A percentile compares a stretch with the other conserved stretches of the same genome.
phyloP scores from a whole-genome alignment of 2,888 invertebrate genomes.

The Rhagonycha lutea region DNA sequence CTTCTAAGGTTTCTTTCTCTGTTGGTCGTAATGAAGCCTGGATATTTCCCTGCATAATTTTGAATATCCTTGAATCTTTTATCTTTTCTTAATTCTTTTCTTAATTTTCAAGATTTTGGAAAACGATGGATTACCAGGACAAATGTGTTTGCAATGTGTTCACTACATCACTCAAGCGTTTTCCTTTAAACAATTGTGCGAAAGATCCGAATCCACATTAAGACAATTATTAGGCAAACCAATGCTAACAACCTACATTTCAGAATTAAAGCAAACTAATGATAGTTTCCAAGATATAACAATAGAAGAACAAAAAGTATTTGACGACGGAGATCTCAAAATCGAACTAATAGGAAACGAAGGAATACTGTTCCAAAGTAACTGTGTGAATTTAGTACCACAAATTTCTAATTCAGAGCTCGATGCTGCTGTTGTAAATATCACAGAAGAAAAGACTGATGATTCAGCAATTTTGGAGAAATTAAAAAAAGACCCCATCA shows the following conservation, averaged over 20 bases:
- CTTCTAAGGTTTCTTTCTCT: not conserved
- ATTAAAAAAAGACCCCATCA: slow-evolving; percentile 7
- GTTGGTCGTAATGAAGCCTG: not conserved
- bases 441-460: not conserved
- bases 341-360: slow-evolving; percentile 13
- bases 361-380: slow-evolving; percentile 14
- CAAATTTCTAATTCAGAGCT: not conserved
- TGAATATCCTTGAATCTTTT: not conserved
- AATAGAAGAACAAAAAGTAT: slow-evolving; percentile 9
- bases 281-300: slow-evolving; percentile 1
- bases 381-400: not conserved
- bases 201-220: slow-evolving; percentile 49
- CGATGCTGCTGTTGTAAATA: slow-evolving; percentile 1
- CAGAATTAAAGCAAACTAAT: slow-evolving; percentile 11
- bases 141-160: slow-evolving; percentile 52
- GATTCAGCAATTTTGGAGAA: not conserved
- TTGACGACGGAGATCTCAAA: slow-evolving; percentile 7
- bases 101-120: slow-evolving; percentile 28
- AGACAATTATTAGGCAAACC: slow-evolving; percentile 43
- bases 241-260: slow-evolving; percentile 10
- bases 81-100: not conserved
- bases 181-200: slow-evolving; percentile 52
- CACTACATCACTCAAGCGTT: slow-evolving; percentile 49
- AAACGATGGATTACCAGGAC: slow-evolving; percentile 51
- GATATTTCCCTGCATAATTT: not conserved